Evolutionary conservation across 2,113 vertebrate genomes (phyloP).

Genomic region (Sinocyclocheilus grahami): DNA sequence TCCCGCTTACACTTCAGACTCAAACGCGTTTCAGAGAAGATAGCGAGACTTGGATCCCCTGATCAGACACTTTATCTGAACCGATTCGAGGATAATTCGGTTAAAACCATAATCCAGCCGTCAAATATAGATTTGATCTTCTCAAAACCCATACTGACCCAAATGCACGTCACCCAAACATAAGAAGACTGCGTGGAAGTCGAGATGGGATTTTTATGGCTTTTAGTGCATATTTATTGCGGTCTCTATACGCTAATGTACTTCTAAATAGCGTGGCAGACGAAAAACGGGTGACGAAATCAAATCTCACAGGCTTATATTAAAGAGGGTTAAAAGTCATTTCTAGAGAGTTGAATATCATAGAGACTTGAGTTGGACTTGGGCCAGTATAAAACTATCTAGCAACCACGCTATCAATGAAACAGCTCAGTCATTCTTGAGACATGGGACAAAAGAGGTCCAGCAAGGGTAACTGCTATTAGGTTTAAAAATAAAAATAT

Average conservation of each 20-base stretch:
- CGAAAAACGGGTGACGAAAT: neutral
- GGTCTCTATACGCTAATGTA: neutral
- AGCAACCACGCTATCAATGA: neutral
- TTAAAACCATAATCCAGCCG: slow-evolving; percentile 25
- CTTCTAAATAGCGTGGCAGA: neutral
- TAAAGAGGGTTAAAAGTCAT: neutral
- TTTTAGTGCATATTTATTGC: slow-evolving; percentile 3
- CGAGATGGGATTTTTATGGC: neutral
- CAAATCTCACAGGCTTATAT: neutral
- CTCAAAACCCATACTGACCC: slow-evolving; percentile 41
- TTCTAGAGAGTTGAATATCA: neutral
- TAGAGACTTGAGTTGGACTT: neutral
- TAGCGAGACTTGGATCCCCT: neutral
- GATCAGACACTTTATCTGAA: slow-evolving; percentile 17
- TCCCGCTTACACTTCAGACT: slow-evolving; percentile 16
- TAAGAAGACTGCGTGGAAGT: slow-evolving; percentile 7
- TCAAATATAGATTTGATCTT: slow-evolving; percentile 37
- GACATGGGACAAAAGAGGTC: no score
- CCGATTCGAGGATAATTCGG: slow-evolving; percentile 22
- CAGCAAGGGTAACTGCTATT: no score
- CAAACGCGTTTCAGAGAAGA: neutral
- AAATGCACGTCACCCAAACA: neutral
- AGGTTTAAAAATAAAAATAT: no score
- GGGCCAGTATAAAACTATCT: neutral
- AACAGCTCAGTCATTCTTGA: no score